Base-by-base conservation (phyloP, 2,888 invertebrate genomes). In the Orthosia gothica region DNA sequence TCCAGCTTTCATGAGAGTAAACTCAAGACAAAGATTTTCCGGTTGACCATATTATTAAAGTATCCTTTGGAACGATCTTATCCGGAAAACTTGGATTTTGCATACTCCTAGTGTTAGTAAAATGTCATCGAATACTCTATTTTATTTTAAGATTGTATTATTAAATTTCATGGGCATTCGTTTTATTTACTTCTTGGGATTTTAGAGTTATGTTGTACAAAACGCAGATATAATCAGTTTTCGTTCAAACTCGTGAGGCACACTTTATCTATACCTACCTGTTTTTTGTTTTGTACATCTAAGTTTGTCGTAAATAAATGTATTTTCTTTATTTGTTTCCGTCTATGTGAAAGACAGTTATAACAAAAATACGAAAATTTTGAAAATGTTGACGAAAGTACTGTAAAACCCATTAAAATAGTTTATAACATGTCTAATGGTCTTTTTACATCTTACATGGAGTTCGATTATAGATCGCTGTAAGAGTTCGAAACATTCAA, bases 11-110 rank as follows among this genome's bases (percentile, higher is more conserved):
- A 49, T 40, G n/a, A 67, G 45, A 66, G 61, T 57, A 71, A 81
- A 74, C 47, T 58, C 55, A 58, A 70, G 11, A 52, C n/a, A 15
- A 65, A 52, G 65, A 66, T 75, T 74, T 81, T 74, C 52, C 32
- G 52, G 45, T 65, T 45, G 52, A 50, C 59, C 40, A 69, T 72
- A 50, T 62, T 65, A 76, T 69, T 59, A 58, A 76, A 63, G 54
- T 68, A 45, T 40, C 70, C 40, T n/a, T 57, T n/a, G n/a, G 47
- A 47, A 50, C 47, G 32, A 15, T 74, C 26, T 26, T 47, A 13
- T 15, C 5, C 16, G 20, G 52, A 49, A 18, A 23, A 52, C 5
- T 67, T 18, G 40, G 18, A 76, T 61, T 69, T 54, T 45, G 9
- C 12, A 58, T 58, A 26, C 68, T 66, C 80, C 26, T 26, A 20